Conservation (phyloP, 2,113 vertebrate species). For the Hippolais icterina region DNA sequence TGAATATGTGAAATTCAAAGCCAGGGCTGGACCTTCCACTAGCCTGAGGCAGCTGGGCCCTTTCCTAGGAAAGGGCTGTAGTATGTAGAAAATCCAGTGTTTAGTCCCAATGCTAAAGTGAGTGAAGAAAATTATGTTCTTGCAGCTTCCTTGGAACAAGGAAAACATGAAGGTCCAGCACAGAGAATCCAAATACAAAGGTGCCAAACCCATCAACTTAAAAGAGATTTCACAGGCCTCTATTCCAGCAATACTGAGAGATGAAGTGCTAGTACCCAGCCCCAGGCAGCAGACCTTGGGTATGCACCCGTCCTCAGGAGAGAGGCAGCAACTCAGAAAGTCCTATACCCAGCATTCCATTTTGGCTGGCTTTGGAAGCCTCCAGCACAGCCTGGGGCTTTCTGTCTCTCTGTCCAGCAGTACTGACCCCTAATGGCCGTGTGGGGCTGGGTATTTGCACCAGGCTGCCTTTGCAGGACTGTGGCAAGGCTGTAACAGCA, state of each 20-base stretch:
- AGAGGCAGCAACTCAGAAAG: not conserved
- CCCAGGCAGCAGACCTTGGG: not conserved
- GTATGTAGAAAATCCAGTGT: not conserved
- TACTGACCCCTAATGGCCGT: fast-evolving
- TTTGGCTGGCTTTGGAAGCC: not conserved
- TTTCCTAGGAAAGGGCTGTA: not conserved
- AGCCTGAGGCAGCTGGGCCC: not conserved
- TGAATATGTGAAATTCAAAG: not conserved
- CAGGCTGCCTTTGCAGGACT: not conserved
- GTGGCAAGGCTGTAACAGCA: not conserved
- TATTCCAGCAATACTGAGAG: not conserved
- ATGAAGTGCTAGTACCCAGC: not conserved
- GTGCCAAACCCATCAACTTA: not conserved
- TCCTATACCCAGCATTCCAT: not conserved
- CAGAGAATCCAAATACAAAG: not conserved
- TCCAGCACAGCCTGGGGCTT: not conserved
- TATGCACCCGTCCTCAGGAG: not conserved
- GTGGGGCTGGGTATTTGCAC: not conserved
- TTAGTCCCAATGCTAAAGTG: not conserved
- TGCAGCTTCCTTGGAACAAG: not conserved
- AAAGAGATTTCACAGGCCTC: not conserved
- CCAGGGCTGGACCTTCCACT: not conserved
- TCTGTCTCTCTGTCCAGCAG: not conserved
- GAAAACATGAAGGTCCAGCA: not conserved
- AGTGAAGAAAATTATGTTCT: not conserved